These are phyloP conservation scores for Harmothoe impar DNA, from an alignment of 2,888 invertebrate species.

Conservation along the genomic window DNA sequence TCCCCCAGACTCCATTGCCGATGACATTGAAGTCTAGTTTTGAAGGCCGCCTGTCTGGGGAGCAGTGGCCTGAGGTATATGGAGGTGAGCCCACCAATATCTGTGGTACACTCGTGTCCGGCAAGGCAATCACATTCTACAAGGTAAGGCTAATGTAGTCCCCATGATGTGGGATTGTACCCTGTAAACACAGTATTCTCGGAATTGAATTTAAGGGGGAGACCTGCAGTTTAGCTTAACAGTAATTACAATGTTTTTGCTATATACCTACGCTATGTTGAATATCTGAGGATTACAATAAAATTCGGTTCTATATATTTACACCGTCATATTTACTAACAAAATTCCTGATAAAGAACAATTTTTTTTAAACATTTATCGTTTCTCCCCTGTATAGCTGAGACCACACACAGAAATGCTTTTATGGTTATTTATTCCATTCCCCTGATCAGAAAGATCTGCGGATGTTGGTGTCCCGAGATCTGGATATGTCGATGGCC, in stretches of 20 bases:
- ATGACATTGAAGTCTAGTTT: conserved; percentile 83
- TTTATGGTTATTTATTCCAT: neutral
- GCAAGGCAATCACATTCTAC: conserved; percentile 81
- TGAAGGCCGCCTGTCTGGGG: conserved; percentile 73
- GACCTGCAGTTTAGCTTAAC: too few relatives aligned
- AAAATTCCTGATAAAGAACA: too few relatives aligned
- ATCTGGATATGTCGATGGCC: conserved; percentile 83
- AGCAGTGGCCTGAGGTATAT: conserved; percentile 80
- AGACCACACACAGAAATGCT: too few relatives aligned
- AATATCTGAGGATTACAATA: too few relatives aligned
- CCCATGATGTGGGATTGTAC: neutral
- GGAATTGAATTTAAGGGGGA: too few relatives aligned
- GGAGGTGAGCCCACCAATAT: conserved; percentile 80
- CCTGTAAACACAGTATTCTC: too few relatives aligned
- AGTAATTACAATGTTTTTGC: too few relatives aligned
- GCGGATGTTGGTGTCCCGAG: conserved; percentile 81
- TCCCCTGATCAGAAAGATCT: conserved; percentile 83
- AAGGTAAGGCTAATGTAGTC: conserved; percentile 75
- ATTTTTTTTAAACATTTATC: too few relatives aligned
- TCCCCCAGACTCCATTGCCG: conserved; percentile 80
- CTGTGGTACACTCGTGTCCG: conserved; percentile 82
- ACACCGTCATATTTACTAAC: too few relatives aligned
- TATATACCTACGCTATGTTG: too few relatives aligned
- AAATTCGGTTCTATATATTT: too few relatives aligned
- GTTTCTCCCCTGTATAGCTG: too few relatives aligned